These are phyloP conservation scores for Phalacrocorax aristotelis DNA, from an alignment of 2,113 vertebrate genomes.

Conservation along the genomic window DNA sequence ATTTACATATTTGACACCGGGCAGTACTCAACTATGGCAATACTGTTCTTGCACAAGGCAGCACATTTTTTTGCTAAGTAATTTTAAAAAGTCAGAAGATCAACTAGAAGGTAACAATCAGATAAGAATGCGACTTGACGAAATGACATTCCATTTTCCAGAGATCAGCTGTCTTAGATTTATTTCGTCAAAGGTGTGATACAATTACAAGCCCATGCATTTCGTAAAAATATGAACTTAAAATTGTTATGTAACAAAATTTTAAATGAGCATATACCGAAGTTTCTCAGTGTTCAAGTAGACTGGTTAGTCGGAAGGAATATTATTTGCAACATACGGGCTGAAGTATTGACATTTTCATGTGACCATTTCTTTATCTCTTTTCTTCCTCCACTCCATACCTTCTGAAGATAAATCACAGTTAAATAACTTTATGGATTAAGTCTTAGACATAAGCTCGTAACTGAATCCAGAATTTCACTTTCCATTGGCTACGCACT, in stretches of 20 bases:
- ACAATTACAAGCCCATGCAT: constrained; percentile 27
- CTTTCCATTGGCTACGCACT: background rate
- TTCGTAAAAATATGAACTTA: constrained; percentile 29
- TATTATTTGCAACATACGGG: background rate
- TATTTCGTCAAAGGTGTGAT: constrained; percentile 33
- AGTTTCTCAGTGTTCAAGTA: background rate
- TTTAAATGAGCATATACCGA: background rate
- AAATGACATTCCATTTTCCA: background rate
- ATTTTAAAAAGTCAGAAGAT: background rate
- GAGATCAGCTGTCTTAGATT: background rate
- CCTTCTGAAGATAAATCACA: background rate
- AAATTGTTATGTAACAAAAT: background rate
- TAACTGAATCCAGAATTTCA: background rate
- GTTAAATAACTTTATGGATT: background rate
- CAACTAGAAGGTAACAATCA: background rate
- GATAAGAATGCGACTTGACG: background rate
- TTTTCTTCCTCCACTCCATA: background rate
- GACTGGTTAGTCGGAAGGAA: background rate
- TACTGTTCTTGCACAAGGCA: background rate
- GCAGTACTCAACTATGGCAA: background rate
- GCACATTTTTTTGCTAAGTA: background rate
- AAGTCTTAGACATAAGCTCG: background rate
- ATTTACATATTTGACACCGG: background rate
- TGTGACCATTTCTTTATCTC: background rate
- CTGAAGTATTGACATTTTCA: background rate